phyloP scores from a whole-genome alignment of 2,888 invertebrate species.

The Dryocosmus kuriphilus region DNA sequence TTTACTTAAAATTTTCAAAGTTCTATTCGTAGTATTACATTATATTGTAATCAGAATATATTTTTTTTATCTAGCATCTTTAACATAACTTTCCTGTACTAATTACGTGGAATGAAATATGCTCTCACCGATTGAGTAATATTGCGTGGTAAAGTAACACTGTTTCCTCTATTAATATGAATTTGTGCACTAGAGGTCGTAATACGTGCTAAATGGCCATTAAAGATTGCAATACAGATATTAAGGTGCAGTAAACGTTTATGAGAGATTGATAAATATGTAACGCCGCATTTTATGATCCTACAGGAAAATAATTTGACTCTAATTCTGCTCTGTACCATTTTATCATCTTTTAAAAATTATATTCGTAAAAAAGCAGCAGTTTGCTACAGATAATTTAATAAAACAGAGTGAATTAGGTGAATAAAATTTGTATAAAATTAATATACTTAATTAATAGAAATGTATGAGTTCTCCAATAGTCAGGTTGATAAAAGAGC shows the following conservation, averaged over 20 bases:
- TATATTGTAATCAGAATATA: background rate
- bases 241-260: background rate
- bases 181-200: background rate
- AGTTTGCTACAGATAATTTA: background rate
- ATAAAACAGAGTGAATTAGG: background rate
- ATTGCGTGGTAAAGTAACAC: background rate
- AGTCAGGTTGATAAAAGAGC: background rate
- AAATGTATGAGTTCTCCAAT: background rate
- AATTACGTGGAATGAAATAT: background rate
- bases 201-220: slow-evolving; percentile 24
- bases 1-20: background rate
- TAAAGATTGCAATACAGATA: slow-evolving; percentile 20
- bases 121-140: background rate
- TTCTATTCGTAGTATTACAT: background rate
- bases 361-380: background rate
- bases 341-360: background rate
- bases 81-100: background rate
- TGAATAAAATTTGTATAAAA: background rate
- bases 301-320: background rate
- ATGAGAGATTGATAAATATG: background rate
- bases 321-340: background rate
- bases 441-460: background rate
- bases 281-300: background rate
- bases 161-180: background rate
- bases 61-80: background rate